These are phyloP conservation scores for Thamnaconus septentrionalis DNA, from an alignment of 2,113 vertebrate species.

Conservation along the genomic window DNA sequence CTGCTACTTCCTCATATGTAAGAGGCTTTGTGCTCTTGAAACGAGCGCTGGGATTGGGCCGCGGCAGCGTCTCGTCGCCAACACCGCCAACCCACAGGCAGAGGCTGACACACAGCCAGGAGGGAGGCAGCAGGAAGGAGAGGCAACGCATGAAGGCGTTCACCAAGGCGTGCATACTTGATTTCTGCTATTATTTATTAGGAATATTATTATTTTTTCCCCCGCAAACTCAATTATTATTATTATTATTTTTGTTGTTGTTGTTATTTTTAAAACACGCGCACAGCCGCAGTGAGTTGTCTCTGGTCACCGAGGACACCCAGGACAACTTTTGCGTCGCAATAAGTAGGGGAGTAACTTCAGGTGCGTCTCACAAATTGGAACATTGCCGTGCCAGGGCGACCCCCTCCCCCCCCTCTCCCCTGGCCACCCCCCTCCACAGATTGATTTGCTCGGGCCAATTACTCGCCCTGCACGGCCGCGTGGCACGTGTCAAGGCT, in stretches of 20 bases:
- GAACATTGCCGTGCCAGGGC: conserved; percentile 7
- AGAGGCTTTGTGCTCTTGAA: conserved; percentile 76
- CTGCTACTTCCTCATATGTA: conserved; percentile 79
- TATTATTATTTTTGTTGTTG: neutral
- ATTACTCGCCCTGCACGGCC: too few relatives aligned
- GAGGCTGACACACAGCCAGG: conserved; percentile 74
- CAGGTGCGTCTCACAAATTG: conserved; percentile 66
- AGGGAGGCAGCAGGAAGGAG: conserved; percentile 74
- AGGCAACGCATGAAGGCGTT: conserved; percentile 77
- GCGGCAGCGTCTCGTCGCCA: conserved; percentile 62
- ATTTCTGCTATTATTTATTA: neutral
- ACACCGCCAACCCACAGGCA: conserved; percentile 76
- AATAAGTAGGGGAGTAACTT: conserved; percentile 53
- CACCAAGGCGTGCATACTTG: conserved; percentile 69
- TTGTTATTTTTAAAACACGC: too few relatives aligned
- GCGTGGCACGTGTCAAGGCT: too few relatives aligned
- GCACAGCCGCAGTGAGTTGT: too few relatives aligned
- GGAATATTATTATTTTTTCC: neutral
- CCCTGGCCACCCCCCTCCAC: neutral
- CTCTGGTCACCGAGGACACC: conserved; percentile 2
- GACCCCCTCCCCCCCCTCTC: neutral
- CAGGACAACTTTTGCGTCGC: neutral
- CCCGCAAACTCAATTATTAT: neutral
- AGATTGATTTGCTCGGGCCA: neutral
- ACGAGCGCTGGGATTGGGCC: conserved; percentile 79